Conservation (phyloP, 2,888 invertebrate genomes). For the Iselma pallidipennis region DNA sequence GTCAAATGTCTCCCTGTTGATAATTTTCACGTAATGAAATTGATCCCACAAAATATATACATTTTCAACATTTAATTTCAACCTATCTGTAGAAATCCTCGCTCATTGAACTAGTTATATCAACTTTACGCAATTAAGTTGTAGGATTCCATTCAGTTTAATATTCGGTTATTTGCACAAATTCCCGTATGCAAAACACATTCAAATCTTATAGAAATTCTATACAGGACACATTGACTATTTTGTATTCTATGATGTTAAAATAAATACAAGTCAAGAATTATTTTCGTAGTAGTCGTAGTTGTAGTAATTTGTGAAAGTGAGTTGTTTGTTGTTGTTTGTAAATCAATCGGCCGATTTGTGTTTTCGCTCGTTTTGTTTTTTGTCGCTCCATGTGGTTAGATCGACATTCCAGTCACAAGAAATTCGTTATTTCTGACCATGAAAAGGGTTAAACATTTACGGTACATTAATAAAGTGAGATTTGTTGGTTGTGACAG, state of each 20-base stretch:
- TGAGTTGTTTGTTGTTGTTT: background rate
- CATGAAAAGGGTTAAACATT: constrained; percentile 29
- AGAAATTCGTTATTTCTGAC: background rate
- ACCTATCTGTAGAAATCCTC: background rate
- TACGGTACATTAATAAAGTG: constrained; percentile 29
- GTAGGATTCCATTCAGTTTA: constrained; percentile 15
- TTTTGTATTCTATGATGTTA: background rate
- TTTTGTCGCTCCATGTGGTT: too few relatives aligned
- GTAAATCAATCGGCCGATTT: background rate
- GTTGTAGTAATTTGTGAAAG: background rate
- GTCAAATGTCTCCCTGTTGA: too few relatives aligned
- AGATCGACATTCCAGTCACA: too few relatives aligned
- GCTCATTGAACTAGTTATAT: background rate
- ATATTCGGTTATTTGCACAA: constrained; percentile 6
- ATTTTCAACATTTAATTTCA: background rate
- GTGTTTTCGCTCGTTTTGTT: too few relatives aligned
- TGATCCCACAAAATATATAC: too few relatives aligned
- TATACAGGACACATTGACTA: constrained; percentile 2
- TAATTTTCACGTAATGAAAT: background rate
- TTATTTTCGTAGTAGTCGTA: background rate
- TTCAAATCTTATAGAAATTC: constrained; percentile 19
- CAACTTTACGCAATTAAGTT: constrained; percentile 14
- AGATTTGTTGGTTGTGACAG: constrained; percentile 15
- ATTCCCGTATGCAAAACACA: constrained; percentile 13
- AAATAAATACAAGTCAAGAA: background rate